Conservation (phyloP, 2,797 vertebrate species). For the Avahi laniger region DNA sequence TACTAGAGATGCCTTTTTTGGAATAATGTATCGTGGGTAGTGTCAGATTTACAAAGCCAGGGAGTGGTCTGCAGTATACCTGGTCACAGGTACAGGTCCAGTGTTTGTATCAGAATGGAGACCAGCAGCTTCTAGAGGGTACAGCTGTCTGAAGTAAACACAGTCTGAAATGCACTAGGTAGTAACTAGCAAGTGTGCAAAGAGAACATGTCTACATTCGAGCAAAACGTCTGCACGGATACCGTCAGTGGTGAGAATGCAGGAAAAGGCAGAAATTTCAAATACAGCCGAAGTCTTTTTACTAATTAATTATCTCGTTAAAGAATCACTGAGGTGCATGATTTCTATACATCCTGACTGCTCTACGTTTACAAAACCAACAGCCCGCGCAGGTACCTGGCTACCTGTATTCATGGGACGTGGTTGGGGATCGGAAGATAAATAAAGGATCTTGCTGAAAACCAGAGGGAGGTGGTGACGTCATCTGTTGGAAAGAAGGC, state of each 20-base stretch:
- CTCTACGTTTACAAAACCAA: constrained; percentile 32
- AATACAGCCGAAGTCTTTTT: constrained; percentile 63
- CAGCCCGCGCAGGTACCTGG: constrained; percentile 54
- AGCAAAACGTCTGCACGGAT: constrained; percentile 23
- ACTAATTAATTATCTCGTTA: constrained; percentile 56
- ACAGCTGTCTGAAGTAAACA: neutral
- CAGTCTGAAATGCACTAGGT: neutral
- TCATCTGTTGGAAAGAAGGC: neutral
- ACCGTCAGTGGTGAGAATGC: constrained; percentile 57
- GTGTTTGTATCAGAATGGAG: neutral
- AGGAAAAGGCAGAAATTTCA: constrained; percentile 64
- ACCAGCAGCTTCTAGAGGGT: neutral
- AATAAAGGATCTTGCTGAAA: constrained; percentile 85
- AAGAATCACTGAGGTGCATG: constrained; percentile 77
- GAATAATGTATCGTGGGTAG: neutral
- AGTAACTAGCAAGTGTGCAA: neutral
- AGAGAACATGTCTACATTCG: neutral
- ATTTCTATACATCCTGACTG: constrained; percentile 62
- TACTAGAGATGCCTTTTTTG: neutral
- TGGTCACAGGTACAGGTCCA: neutral
- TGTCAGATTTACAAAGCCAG: neutral
- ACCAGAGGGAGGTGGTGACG: neutral
- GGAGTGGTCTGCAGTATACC: rapidly evolving
- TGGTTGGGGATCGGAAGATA: constrained; percentile 30
- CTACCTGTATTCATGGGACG: neutral